A percentile compares a stretch with the other conserved stretches of the same genome.
These are phyloP conservation scores for Triplophysa bombifrons DNA, from an alignment of 2,797 vertebrate genomes.

Conservation along the genomic window DNA sequence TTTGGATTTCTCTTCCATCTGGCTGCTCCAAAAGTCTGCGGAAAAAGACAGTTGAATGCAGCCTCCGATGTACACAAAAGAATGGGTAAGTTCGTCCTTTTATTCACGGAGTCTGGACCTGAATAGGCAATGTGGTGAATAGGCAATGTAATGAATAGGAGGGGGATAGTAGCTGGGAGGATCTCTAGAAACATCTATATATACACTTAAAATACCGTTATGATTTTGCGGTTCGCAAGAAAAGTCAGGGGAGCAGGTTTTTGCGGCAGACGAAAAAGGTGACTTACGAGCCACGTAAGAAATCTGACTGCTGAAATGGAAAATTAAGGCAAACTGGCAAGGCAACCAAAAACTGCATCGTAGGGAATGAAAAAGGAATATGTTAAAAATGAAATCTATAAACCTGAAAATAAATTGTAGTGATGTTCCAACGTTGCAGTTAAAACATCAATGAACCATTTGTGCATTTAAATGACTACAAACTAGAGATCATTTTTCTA, in stretches of 20 bases:
- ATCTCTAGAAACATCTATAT: constrained; percentile 57
- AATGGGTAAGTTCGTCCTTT: constrained; percentile 97
- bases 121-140: constrained; percentile 74
- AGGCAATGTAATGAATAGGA: constrained; percentile 63
- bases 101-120: constrained; percentile 76
- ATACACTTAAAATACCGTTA: constrained; percentile 46
- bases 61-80: constrained; percentile 99
- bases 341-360: not conserved
- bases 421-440: not conserved
- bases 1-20: constrained; percentile 92
- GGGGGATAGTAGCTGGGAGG: constrained; percentile 19
- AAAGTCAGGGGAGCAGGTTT: constrained; percentile 18
- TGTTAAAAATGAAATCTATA: not conserved
- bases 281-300: not conserved
- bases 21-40: constrained; percentile 88
- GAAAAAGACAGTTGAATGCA: constrained; percentile 99
- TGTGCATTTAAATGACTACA: not conserved
- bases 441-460: not conserved
- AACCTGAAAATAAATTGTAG: not conserved
- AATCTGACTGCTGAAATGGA: not conserved
- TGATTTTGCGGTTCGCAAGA: not conserved
- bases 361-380: no score
- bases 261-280: not conserved
- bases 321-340: not conserved
- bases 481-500: not conserved